Conservation (phyloP, 1,140 invertebrate species). For the Pseudomyrmex cubaensis region DNA sequence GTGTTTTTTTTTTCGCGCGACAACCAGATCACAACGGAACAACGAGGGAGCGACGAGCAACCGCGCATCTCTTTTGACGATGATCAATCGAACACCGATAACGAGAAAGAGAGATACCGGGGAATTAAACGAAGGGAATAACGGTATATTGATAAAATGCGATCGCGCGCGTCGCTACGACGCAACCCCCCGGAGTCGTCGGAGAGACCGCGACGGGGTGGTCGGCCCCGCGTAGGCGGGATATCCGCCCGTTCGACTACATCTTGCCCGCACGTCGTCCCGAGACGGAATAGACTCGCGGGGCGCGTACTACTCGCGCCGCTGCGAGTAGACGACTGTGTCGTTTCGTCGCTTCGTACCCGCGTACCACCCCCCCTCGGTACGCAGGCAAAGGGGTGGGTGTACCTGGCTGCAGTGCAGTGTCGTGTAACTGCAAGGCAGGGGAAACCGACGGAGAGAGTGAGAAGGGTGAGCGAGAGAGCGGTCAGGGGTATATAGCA, state of each 20-base stretch:
- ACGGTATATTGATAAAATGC: too few relatives aligned
- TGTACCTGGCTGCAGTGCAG: constrained; percentile 74
- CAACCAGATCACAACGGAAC: not conserved
- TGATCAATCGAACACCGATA: constrained; percentile 19
- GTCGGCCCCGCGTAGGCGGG: constrained; percentile 37
- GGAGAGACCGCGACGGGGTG: not conserved
- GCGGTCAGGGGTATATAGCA: not conserved
- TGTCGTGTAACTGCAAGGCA: constrained; percentile 67
- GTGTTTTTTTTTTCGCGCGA: not conserved
- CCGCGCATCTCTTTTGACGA: not conserved
- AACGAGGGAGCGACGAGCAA: not conserved
- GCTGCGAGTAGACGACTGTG: constrained; percentile 62
- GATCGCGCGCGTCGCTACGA: too few relatives aligned
- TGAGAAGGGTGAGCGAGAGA: constrained; percentile 14
- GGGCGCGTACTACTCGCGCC: constrained; percentile 21
- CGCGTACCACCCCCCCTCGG: not conserved
- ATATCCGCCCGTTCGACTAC: constrained; percentile 50
- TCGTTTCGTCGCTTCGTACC: constrained; percentile 41
- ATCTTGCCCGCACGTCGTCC: constrained; percentile 40
- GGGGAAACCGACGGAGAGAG: constrained; percentile 27
- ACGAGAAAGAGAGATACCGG: not conserved
- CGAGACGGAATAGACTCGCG: not conserved
- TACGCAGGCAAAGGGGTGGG: constrained; percentile 10
- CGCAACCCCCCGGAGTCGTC: too few relatives aligned
- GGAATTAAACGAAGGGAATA: not conserved